Evolutionary conservation across 2,113 vertebrate species (phyloP).

Genomic region (Tiliqua scincoides): DNA sequence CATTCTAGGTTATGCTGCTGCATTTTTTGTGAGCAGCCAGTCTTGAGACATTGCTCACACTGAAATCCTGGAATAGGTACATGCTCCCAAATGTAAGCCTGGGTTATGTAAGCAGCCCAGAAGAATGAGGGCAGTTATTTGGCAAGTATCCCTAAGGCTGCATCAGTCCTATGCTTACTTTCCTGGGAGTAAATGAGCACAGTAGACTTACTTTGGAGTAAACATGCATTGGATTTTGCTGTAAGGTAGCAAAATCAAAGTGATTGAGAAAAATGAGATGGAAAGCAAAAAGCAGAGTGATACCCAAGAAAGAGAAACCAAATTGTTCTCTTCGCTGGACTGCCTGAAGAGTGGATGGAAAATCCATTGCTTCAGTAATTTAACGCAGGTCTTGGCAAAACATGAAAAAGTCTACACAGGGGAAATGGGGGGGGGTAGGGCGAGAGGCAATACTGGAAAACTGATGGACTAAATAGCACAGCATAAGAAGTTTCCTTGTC

Average conservation of each 20-base stretch:
- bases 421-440: not conserved
- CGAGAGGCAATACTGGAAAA: not conserved
- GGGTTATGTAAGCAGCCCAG: not conserved
- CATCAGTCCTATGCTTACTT: too few relatives aligned
- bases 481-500: not conserved
- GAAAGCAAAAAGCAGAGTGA: not conserved
- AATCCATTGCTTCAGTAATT: not conserved
- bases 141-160: not conserved
- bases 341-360: not conserved
- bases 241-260: not conserved
- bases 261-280: not conserved
- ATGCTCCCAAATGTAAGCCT: not conserved
- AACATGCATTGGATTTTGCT: too few relatives aligned
- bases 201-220: too few relatives aligned
- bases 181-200: too few relatives aligned
- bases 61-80: not conserved
- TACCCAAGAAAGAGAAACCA: not conserved
- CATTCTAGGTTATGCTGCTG: not conserved
- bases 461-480: not conserved
- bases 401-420: not conserved
- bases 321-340: not conserved
- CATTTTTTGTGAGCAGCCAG: too few relatives aligned
- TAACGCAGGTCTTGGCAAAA: not conserved
- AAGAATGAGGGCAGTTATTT: not conserved
- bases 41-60: too few relatives aligned